These are phyloP conservation scores for Pagetopsis macropterus DNA, from an alignment of 2,797 vertebrate species.

Conservation along the genomic window DNA sequence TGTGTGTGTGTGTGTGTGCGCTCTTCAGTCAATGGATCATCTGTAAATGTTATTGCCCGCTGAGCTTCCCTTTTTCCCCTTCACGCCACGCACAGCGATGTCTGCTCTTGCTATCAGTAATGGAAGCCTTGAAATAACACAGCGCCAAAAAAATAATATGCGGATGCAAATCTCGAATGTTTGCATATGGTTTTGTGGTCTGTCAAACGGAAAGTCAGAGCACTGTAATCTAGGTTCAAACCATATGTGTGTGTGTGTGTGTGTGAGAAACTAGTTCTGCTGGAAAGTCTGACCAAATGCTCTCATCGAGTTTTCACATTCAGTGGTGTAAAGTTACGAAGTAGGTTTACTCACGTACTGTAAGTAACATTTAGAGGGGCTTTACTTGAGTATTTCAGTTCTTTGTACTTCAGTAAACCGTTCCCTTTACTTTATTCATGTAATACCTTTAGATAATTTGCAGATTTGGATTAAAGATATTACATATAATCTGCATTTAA, in stretches of 20 bases:
- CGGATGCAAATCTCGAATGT: constrained; percentile 24
- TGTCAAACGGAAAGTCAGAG: constrained; percentile 25
- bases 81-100: constrained; percentile 18
- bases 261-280: not conserved
- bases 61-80: constrained; percentile 41
- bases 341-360: too few relatives aligned
- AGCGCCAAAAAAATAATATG: constrained; percentile 5
- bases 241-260: not conserved
- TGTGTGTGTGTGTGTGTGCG: not conserved
- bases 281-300: constrained; percentile 67
- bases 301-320: constrained; percentile 48
- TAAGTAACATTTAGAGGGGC: too few relatives aligned
- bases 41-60: constrained; percentile 34
- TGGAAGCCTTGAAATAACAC: constrained; percentile 51
- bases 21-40: constrained; percentile 24
- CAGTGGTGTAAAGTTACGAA: too few relatives aligned
- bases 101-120: constrained; percentile 43
- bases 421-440: too few relatives aligned
- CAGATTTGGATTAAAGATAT: too few relatives aligned
- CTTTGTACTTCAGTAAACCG: too few relatives aligned
- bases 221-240: constrained; percentile 32
- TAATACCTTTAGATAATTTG: too few relatives aligned
- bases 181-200: constrained; percentile 56
- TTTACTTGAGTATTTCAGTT: too few relatives aligned
- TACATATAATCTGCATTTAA: too few relatives aligned